Base-by-base conservation (phyloP, 2,797 vertebrate species). In the Malacoctenus gilli region DNA sequence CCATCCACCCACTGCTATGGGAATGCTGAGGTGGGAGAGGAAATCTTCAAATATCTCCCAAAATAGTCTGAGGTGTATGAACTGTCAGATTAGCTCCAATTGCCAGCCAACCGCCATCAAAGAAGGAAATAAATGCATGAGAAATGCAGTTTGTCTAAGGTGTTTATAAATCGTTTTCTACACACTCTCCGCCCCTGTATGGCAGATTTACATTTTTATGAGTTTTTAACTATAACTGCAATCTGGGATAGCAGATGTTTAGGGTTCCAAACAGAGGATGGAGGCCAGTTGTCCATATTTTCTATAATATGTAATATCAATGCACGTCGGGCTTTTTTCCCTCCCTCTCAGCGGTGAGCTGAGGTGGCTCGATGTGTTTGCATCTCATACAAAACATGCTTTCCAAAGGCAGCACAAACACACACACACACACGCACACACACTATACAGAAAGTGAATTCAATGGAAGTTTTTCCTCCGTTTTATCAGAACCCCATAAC, bases 201-300 rank as follows among this genome's bases (percentile, higher is more conserved):
- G 59, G 60, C 60, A 80, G 74, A 88, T 88, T 86, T 89, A 82
- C 83, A 89, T 91, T 88, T 90, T 87, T 79, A 85, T 85, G 77
- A 88, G 77, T 41, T 72, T 77, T 60, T 72, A 81, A 79, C 60
- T 82, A n/a, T 25, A 16, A 14, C 3, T 20, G 20, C 34, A 84
- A 83, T 84, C 72, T 83, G 65, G 76, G 75, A 69, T 35, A 58
- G 59, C 57, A 72, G 60, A 81, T 79, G 70, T 75, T 69, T 68
- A 46, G 62, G 58, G 62, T 67, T 78, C 41, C 50, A 46, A 65
- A 63, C 20, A 19, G 46, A 61, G 68, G 57, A 78, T 77, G 59
- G 67, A 73, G 77, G 61, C 62, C 77, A 80, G 62, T 43, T 59
- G 30, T 68, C 62, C 60, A 72, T 18, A 37, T 68, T 67, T 71